Evolutionary conservation across 2,113 vertebrate species (phyloP), one percentile per base, ranked within the genome.

Genomic region (Brachyhypopomus gauderio): DNA sequence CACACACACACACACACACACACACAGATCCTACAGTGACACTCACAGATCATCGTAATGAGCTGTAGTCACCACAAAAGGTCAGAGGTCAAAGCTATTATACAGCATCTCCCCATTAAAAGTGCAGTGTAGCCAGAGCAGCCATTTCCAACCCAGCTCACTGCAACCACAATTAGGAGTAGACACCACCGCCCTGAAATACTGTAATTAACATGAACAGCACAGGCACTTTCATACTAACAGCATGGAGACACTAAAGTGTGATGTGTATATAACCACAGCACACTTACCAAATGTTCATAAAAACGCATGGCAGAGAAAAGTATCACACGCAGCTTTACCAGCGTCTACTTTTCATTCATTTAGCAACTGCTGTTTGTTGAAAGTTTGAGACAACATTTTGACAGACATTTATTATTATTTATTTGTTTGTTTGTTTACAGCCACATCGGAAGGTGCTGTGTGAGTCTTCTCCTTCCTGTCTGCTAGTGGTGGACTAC

Each of bases 41-140:
- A 87, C 89, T 83, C 90, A 84, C 75, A 77, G 87, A 85, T 85
- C 89, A 89, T 85, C 88, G 88, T 93, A 93, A 93, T 85, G 89
- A 95, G 91, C 84, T 89, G 60, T 45, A 86, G 88, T 82, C 88
- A 88, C 87, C 86, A 86, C 91, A 84, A 79, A 19, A 89, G 93
- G 91, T 90, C 83, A 91, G 89, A 93, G 93, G 92, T 89, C 92
- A 90, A 77, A 79, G 83, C 88, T 83, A 93, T 92, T 87, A 89
- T 90, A 91, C 88, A 83, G 89, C 86, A 87, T 88, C 88, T 91
- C 86, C 87, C 91, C 87, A 85, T 92, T 90, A 92, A 91, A 91
- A 74, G 79, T 76, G 84, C 78, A 45, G 22, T 36, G 3, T 79
- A 17, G 66, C 77, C n/a, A 62, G 77, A 63, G 78, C 85, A 72